phyloP scores from a whole-genome alignment of 2,113 vertebrate genomes.

The Chaetodon auriga region DNA sequence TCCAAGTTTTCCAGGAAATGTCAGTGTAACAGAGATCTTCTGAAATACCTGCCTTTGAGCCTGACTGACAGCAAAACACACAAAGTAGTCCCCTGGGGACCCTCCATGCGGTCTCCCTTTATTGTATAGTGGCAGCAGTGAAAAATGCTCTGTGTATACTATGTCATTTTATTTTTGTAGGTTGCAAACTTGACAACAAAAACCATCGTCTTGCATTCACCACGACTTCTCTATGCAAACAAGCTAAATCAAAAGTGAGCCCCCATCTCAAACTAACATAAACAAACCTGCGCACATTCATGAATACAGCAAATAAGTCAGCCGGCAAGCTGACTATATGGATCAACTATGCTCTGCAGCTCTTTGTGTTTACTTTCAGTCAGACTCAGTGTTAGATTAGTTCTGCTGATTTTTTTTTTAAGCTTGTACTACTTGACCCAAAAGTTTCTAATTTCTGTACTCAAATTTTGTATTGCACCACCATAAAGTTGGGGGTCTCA shows the following conservation, averaged over 20 bases:
- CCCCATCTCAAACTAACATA: background rate
- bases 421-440: background rate
- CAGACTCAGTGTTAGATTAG: background rate
- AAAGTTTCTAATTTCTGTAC: background rate
- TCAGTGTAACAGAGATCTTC: background rate
- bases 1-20: background rate
- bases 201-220: background rate
- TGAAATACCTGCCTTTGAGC: conserved; percentile 7
- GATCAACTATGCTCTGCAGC: background rate
- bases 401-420: background rate
- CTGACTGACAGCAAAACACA: background rate
- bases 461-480: background rate
- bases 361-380: conserved; percentile 24
- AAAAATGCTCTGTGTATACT: background rate
- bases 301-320: conserved; percentile 16
- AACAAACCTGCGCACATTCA: background rate
- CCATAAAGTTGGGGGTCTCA: background rate
- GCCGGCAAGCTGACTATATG: background rate
- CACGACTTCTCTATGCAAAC: background rate
- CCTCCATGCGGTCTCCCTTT: background rate
- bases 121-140: background rate
- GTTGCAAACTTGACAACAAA: background rate
- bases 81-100: background rate
- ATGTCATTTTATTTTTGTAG: background rate
- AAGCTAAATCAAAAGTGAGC: conserved; percentile 11